phyloP scores from a whole-genome alignment of 2,113 vertebrate genomes.

The Ardeotis arabs region DNA sequence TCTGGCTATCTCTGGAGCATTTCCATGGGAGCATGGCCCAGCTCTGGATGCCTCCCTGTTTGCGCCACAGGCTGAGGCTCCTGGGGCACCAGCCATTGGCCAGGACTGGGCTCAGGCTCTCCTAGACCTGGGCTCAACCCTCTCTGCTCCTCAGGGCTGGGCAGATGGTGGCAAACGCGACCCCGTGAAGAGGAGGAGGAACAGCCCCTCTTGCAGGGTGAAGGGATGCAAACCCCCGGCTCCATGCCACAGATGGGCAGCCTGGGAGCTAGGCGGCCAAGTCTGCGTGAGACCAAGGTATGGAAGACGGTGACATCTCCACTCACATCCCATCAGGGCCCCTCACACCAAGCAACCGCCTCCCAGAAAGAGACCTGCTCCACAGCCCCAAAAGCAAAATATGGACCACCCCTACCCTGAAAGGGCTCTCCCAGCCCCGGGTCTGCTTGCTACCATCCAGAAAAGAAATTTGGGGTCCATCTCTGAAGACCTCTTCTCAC shows the following conservation, averaged over 20 bases:
- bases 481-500: not conserved
- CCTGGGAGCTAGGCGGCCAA: not conserved
- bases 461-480: not conserved
- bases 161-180: not conserved
- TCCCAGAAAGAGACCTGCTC: not conserved
- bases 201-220: not conserved
- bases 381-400: not conserved
- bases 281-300: not conserved
- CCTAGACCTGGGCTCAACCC: not conserved
- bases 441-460: not conserved
- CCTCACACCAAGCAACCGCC: not conserved
- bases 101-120: not conserved
- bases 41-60: not conserved
- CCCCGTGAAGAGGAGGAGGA: not conserved
- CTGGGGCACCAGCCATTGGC: not conserved
- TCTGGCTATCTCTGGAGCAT: not conserved
- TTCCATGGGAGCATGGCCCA: not conserved
- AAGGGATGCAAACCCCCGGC: not conserved
- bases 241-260: rapidly evolving
- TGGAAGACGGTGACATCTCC: not conserved
- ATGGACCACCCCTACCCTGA: not conserved
- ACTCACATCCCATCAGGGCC: not conserved
- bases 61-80: not conserved
- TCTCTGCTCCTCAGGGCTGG: rapidly evolving
- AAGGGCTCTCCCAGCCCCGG: not conserved